A percentile compares a stretch with the other conserved stretches of the same genome.
These are phyloP conservation scores for Heptranchias perlo DNA, from an alignment of 2,113 vertebrate species.

Conservation along the genomic window DNA sequence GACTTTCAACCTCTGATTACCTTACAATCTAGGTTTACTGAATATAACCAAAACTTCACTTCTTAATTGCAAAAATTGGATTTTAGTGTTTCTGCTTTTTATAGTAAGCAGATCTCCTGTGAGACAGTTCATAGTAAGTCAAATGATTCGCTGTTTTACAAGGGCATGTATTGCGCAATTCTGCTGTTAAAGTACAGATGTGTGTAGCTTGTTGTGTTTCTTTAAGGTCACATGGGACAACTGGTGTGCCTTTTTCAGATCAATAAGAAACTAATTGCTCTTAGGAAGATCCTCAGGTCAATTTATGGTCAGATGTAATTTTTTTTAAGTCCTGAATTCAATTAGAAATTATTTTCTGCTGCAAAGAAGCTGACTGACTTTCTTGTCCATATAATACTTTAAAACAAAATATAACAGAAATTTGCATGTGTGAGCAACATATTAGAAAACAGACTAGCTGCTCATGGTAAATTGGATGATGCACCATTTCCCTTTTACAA, in stretches of 20 bases:
- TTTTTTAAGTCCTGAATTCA: background rate
- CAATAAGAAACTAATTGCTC: background rate
- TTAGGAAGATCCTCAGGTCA: background rate
- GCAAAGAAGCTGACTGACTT: background rate
- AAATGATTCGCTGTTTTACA: too few species aligned
- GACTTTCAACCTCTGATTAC: background rate
- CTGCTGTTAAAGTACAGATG: background rate
- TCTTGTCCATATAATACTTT: background rate
- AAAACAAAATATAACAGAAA: background rate
- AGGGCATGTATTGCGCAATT: too few species aligned
- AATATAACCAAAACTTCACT: too few species aligned
- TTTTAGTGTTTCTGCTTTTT: too few species aligned
- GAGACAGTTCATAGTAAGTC: too few species aligned
- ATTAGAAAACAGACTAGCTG: background rate
- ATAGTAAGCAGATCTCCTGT: too few species aligned
- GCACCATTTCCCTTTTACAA: background rate
- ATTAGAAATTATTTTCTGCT: background rate
- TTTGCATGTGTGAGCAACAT: background rate
- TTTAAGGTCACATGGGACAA: background rate
- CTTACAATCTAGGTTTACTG: constrained; percentile 13
- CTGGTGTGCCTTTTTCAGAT: background rate
- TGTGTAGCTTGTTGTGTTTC: background rate
- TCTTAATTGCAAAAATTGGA: too few species aligned
- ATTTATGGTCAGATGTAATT: background rate
- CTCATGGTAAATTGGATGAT: background rate